Base-by-base conservation (phyloP, 1,140 invertebrate genomes). In the Capitella teleta region DNA sequence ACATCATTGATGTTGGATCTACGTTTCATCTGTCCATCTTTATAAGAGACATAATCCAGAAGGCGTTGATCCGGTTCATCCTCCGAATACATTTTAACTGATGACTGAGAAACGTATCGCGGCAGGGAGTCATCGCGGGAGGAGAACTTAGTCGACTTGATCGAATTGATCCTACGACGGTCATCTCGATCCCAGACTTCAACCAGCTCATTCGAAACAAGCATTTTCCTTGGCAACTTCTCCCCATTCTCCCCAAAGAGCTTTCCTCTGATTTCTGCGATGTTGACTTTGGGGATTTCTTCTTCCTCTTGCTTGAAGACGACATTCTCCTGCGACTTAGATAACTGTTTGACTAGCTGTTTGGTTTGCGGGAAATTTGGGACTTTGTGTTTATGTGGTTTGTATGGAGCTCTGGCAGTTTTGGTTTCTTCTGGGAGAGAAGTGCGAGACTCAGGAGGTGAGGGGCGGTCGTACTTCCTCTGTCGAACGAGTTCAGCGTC, bases 1-100 rank as follows among this genome's bases (percentile, higher is more conserved):
- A 18, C 38, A 37, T 54, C 52, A n/a, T 32, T 18, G 14, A 54
- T 51, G 16, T 28, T 32, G 12, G 52, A 19, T 21, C 21, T 41
- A 18, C 25, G 18, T 32, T 19, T 5, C 3, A 2, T 3, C 45
- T 19, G 28, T 6, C 45, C 45, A 25, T 47, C 45, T 28, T 24
- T 47, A n/a, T 32, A 47, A 2, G 45, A 47, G 5, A 24, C 45
- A 32, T 47, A 47, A 25, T 47, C 25, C 16, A 36, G n/a, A 5
- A 47, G 30, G 16, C 28, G 25, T n/a, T 32, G 5, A 32, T 47
- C 45, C n/a, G n/a, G n/a, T 8, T 41, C 18, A 10, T 41, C 10
- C 12, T 14, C 21, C 12, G 12, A 8, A 21, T 41, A 10, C 23
- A 21, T 21, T 10, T 21, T 12, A 21, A 8, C 10, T 41, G 38